Evolutionary conservation across 2,888 invertebrate species (phyloP).

Genomic region (Erebia epiphron): DNA sequence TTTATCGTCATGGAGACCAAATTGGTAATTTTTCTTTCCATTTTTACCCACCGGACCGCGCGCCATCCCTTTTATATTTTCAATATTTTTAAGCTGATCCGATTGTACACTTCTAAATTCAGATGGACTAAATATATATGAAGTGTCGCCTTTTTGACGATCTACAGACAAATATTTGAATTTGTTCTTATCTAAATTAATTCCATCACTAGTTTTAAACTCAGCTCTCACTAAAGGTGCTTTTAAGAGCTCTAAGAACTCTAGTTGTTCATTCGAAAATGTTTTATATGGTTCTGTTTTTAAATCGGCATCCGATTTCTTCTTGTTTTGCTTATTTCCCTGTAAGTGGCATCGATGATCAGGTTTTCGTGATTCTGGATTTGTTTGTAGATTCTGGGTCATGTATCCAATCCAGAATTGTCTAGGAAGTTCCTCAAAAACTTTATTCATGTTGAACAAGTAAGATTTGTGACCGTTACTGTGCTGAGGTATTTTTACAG

Average conservation of each 20-base stretch:
- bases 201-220: conserved; percentile 10
- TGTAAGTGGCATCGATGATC: conserved; percentile 5
- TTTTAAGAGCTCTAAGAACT: background rate
- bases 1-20: background rate
- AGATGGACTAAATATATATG: background rate
- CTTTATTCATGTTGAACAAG: conserved; percentile 19
- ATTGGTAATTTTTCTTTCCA: background rate
- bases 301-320: background rate
- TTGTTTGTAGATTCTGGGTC: conserved; percentile 14
- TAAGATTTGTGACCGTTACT: conserved; percentile 13
- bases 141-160: background rate
- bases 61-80: background rate
- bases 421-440: conserved; percentile 27
- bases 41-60: background rate
- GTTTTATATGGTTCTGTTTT: background rate
- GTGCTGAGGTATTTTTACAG: conserved; percentile 5
- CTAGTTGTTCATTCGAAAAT: background rate
- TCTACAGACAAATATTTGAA: background rate
- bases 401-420: conserved; percentile 25
- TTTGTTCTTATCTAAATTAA: background rate
- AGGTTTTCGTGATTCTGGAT: conserved; percentile 2
- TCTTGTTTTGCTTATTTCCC: background rate
- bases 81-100: background rate
- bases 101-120: background rate
- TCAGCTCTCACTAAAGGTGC: conserved; percentile 3